Percentiles rank a stretch among this genome's conserved stretches.
Evolutionary conservation across 1,140 invertebrate species (phyloP).

Genomic region (Meteorus sp.): DNA sequence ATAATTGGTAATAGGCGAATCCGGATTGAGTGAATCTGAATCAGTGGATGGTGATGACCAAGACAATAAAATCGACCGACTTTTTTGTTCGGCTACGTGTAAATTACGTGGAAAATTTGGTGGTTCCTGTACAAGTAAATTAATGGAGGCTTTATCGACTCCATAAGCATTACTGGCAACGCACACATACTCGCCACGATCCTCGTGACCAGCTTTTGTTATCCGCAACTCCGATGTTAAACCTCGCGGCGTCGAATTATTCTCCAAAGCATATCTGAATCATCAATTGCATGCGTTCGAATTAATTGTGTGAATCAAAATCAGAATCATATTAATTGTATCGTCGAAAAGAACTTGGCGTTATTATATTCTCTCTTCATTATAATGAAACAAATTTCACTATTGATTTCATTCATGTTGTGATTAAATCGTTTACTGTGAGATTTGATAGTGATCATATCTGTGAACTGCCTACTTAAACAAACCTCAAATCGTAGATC

Average conservation of each 20-base stretch:
- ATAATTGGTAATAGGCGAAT: slow-evolving; percentile 64
- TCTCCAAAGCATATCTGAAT: slow-evolving; percentile 61
- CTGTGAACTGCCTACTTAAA: slow-evolving; percentile 18
- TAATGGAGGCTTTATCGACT: slow-evolving; percentile 66
- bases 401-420: too few relatives aligned
- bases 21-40: slow-evolving; percentile 53
- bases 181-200: slow-evolving; percentile 72
- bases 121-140: slow-evolving; percentile 70
- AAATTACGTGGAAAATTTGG: slow-evolving; percentile 68
- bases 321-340: too few relatives aligned
- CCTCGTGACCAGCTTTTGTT: slow-evolving; percentile 63
- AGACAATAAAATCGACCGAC: slow-evolving; percentile 62
- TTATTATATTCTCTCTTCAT: too few relatives aligned
- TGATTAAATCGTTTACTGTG: too few relatives aligned
- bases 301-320: too few relatives aligned
- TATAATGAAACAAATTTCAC: too few relatives aligned
- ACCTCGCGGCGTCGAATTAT: slow-evolving; percentile 57
- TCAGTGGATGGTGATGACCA: slow-evolving; percentile 63
- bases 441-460: too few relatives aligned
- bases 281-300: neutral
- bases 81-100: slow-evolving; percentile 62
- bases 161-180: slow-evolving; percentile 71
- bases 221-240: slow-evolving; percentile 66
- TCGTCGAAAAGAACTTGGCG: too few relatives aligned
- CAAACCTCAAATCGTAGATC: slow-evolving; percentile 58